phyloP scores from a whole-genome alignment of 1,140 invertebrate genomes.

The Neodiprion fabricii region DNA sequence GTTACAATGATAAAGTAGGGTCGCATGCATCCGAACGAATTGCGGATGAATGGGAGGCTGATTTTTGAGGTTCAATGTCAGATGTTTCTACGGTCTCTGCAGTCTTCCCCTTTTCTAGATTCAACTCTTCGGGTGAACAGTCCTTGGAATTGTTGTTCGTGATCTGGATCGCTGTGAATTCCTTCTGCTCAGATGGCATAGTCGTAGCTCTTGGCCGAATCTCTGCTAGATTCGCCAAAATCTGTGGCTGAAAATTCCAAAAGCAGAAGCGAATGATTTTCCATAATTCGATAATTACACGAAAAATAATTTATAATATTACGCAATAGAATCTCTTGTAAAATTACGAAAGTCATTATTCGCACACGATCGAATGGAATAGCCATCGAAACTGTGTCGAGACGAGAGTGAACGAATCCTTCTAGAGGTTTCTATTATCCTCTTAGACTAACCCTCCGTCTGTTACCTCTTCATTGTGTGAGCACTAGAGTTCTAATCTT shows the following conservation, averaged over 20 bases:
- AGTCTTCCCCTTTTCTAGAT: not conserved
- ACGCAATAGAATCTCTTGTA: too few species aligned
- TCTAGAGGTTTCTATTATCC: not conserved
- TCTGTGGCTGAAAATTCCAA: not conserved
- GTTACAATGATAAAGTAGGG: not conserved
- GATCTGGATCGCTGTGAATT: not conserved
- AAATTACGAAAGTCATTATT: too few species aligned
- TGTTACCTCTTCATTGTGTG: not conserved
- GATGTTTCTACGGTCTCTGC: not conserved
- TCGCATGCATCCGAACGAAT: not conserved
- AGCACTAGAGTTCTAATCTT: not conserved
- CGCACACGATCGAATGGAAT: too few species aligned
- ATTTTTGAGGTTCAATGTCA: not conserved
- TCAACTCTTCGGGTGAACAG: not conserved
- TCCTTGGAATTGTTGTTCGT: not conserved
- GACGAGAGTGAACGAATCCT: too few species aligned
- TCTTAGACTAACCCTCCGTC: not conserved
- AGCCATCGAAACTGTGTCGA: too few species aligned
- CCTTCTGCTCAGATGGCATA: not conserved
- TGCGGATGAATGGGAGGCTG: not conserved
- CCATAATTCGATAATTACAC: too few species aligned
- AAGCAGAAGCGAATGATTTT: too few species aligned
- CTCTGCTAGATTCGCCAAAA: not conserved
- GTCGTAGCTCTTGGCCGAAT: not conserved
- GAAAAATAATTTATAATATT: too few species aligned